Evolutionary conservation across 2,888 invertebrate genomes (phyloP).

Genomic region (Chloroclysta siterata): DNA sequence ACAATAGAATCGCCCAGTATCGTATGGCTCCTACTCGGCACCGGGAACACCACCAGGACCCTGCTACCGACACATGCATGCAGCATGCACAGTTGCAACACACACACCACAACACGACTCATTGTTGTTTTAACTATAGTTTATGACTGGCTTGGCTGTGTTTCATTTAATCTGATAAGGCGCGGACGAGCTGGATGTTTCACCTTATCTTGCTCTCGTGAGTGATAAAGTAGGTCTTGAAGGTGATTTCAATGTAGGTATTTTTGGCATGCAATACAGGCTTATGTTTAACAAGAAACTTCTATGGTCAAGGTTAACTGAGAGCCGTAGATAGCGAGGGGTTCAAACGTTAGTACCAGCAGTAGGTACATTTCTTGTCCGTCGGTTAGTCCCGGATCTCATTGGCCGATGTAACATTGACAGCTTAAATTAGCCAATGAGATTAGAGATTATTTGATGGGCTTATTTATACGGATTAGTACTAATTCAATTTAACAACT

Average conservation of each 20-base stretch:
- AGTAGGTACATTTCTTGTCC: no score
- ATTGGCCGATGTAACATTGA: no score
- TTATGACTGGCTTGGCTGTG: slow-evolving; percentile 10
- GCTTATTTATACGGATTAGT: no score
- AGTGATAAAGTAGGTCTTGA: slow-evolving; percentile 8
- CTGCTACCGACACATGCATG: slow-evolving; percentile 38
- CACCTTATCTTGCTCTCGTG: slow-evolving; percentile 18
- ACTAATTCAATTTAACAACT: no score
- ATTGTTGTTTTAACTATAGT: slow-evolving; percentile 20
- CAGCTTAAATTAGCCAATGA: no score
- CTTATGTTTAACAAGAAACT: no score
- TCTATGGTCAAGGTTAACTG: no score
- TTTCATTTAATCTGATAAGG: slow-evolving; percentile 31
- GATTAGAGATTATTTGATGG: no score
- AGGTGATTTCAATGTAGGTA: background rate
- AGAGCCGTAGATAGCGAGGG: no score
- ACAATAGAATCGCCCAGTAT: slow-evolving; percentile 58
- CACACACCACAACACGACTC: slow-evolving; percentile 31
- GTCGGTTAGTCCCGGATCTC: no score
- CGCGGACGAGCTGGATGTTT: slow-evolving; percentile 9
- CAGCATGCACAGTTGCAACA: slow-evolving; percentile 31
- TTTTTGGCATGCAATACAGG: background rate
- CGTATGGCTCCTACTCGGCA: slow-evolving; percentile 53
- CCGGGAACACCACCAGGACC: slow-evolving; percentile 57
- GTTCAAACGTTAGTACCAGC: no score